Conservation (phyloP, 2,888 invertebrate genomes). For the Phaedon cochleariae region DNA sequence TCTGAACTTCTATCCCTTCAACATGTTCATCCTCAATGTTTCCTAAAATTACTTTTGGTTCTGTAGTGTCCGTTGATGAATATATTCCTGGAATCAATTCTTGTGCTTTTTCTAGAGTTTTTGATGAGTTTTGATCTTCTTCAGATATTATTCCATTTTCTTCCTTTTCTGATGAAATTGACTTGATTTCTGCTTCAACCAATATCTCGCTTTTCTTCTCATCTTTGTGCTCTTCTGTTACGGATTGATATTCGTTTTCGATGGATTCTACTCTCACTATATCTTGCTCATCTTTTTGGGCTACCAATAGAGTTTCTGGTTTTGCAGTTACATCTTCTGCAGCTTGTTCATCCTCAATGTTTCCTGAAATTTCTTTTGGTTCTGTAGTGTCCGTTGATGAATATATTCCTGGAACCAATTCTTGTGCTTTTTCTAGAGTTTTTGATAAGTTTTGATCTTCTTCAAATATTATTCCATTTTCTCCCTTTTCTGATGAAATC, state of each 20-base stretch:
- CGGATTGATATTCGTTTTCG: no score
- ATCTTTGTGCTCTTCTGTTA: no score
- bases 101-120: neutral
- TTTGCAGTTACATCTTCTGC: neutral
- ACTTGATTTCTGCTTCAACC: no score
- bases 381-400: neutral
- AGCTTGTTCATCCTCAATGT: no score
- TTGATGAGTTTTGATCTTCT: neutral
- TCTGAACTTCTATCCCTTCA: no score
- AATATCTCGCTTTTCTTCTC: no score
- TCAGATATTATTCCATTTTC: neutral
- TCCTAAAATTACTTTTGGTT: neutral
- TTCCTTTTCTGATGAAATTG: neutral
- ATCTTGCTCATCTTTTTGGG: no score
- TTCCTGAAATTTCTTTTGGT: neutral
- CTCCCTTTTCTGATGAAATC: neutral
- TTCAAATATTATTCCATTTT: neutral
- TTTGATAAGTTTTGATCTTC: neutral
- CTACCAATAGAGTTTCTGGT: no score
- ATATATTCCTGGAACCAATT: neutral
- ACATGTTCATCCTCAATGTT: no score
- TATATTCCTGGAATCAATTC: neutral
- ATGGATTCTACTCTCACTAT: no score
- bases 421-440: neutral
- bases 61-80: neutral